Base-by-base conservation (phyloP, 2,113 vertebrate genomes). In the Macrotis lagotis region DNA sequence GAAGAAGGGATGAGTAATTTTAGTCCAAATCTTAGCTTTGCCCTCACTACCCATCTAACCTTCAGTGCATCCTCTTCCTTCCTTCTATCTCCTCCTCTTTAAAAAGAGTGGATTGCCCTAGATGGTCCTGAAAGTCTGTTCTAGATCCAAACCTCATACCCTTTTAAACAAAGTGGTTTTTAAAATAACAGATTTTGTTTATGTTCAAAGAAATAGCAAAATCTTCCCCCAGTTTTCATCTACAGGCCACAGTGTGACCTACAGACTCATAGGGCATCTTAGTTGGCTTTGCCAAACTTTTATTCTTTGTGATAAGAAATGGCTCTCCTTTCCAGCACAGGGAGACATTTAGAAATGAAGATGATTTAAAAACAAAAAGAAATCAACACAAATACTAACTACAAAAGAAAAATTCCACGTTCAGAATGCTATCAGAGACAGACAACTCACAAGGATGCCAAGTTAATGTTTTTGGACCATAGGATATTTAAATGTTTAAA, bases 401-500 rank as follows among this genome's bases (percentile, higher is more conserved):
- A 66, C 0, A 37, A 19, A 22, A 74, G 19, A n/a, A 12, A 90
- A 28, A 88, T 52, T 92, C 90, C 91, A 91, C 28, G n/a, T 92
- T 91, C 91, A 53, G 83, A 93, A 95, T 91, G 89, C 90, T 0
- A 90, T 90, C 26, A 49, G 91, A 44, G 92, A 93, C 90, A 90
- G 74, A 49, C n/a, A 16, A n/a, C 50, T 91, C 89, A 66, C 0
- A 24, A 48, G 74, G 90, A 48, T 92, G 93, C 93, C 91, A 47
- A 94, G 0, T 0, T 91, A 49, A 96, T 3, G 37, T 55, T 24
- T 95, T n/a, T 26, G 1, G 16, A 90, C 91, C 93, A 94, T 91
- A 95, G 51, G 91, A 89, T 59, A 89, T n/a, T 88, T 96, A 50
- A 91, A 93, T n/a, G n/a, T n/a, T n/a, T n/a, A n/a, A n/a, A n/a